These are phyloP conservation scores for Epinephelus lanceolatus DNA, from an alignment of 2,113 vertebrate species.

Conservation along the genomic window DNA sequence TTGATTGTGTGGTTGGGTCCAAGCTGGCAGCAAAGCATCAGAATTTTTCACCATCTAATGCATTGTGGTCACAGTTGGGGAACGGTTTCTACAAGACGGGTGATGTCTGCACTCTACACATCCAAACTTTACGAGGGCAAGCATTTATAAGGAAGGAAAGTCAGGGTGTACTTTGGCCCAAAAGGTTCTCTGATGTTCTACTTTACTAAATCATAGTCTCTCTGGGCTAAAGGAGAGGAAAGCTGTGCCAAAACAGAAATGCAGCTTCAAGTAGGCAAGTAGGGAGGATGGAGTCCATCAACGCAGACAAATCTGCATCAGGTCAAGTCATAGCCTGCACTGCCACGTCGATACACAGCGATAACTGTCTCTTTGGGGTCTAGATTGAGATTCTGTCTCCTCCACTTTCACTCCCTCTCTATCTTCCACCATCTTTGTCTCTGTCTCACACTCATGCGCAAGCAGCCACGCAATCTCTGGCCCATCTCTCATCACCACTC, in stretches of 20 bases:
- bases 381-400: background rate
- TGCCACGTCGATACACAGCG: background rate
- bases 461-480: conserved; percentile 3
- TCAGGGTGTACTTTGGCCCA: too few species aligned
- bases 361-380: background rate
- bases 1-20: conserved; percentile 19
- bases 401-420: conserved; percentile 34
- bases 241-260: too few species aligned
- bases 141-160: too few species aligned
- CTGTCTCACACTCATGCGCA: conserved; percentile 25
- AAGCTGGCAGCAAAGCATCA: background rate
- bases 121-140: conserved; percentile 2
- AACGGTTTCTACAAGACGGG: conserved; percentile 19
- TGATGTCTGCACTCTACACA: conserved; percentile 30
- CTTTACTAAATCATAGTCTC: too few species aligned
- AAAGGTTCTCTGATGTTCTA: too few species aligned
- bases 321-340: too few species aligned
- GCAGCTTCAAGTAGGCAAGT: too few species aligned
- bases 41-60: conserved; percentile 32
- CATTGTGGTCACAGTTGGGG: conserved; percentile 22
- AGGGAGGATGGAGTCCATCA: too few species aligned
- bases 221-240: too few species aligned
- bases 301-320: too few species aligned
- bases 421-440: conserved; percentile 12
- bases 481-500: conserved; percentile 52